Evolutionary conservation across 2,888 invertebrate species (phyloP), one percentile per base, ranked within the genome.

Genomic region (Agriotes lineatus): DNA sequence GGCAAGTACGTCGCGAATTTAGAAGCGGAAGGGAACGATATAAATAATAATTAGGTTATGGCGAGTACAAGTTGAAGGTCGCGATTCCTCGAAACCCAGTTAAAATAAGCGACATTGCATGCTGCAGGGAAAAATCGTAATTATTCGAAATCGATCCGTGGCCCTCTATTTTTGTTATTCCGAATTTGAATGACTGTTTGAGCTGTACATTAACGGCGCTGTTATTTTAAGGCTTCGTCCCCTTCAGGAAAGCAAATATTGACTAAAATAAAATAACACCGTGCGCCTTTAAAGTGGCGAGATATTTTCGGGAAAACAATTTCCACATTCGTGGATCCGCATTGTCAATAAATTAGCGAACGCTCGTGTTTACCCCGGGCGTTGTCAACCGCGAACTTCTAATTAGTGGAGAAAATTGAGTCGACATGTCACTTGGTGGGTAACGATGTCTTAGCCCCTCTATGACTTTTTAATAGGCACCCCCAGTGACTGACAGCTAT

Each of bases 91-190:
- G 52, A 33, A 52, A 33, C 9, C n/a, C 2, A 18, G 52, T 52
- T 52, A 52, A 33, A 52, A 52, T 52, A 52, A 52, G 52, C 30
- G 33, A 52, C 52, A 18, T 52, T 52, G 52, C 52, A 52, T 52
- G 52, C 12, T 22, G 19, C 6, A 48, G 10, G 22, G 18, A 14
- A 52, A 25, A 20, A 18, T 5, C 18, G 9, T n/a, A 30, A 52
- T 50, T 33, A 52, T 52, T 7, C 25, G n/a, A n/a, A n/a, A 33
- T 35, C 18, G 52, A 52, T 30, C 10, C 9, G 33, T 3, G 14
- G n/a, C 14, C 6, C 1, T 5, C 33, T 52, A 52, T 33, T 52
- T 52, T 33, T 52, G 18, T 35, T 52, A 14, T 33, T 20, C 25
- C 30, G 6, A 50, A 25, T 30, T 12, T 39, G 12, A 39, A 39